Percentiles rank a stretch among this genome's conserved stretches.
Conservation (phyloP, 2,888 invertebrate genomes). For the Fragum sueziense region DNA sequence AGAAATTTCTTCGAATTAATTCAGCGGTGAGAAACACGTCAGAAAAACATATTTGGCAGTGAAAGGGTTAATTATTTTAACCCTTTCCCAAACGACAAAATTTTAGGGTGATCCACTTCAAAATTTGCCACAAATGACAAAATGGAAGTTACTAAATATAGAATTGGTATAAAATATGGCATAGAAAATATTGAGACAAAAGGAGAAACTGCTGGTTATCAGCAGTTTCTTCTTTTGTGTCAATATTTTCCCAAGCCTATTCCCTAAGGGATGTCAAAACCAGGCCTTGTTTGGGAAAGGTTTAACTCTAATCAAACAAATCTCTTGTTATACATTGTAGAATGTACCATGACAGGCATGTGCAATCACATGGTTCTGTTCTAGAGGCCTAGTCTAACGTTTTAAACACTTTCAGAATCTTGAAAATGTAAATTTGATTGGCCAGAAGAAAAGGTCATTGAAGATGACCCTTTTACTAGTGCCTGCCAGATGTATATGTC, state of each 20-base stretch:
- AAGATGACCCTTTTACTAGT: not conserved
- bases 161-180: not conserved
- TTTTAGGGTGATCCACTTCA: too few relatives aligned
- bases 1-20: too few relatives aligned
- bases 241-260: conserved; percentile 4
- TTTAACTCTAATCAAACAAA: not conserved
- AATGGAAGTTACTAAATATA: too few relatives aligned
- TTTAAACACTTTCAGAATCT: not conserved
- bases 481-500: not conserved
- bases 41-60: not conserved
- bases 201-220: not conserved
- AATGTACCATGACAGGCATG: not conserved
- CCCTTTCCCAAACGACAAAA: too few relatives aligned
- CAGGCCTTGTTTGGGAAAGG: too few relatives aligned
- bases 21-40: too few relatives aligned
- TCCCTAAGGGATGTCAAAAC: too few relatives aligned
- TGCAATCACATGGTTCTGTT: not conserved
- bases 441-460: too few relatives aligned
- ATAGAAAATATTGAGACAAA: not conserved
- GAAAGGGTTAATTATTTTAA: not conserved
- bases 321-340: not conserved
- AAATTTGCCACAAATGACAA: too few relatives aligned
- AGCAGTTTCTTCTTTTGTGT: not conserved
- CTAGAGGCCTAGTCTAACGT: not conserved
- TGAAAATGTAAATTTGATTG: not conserved